Evolutionary conservation across 2,888 invertebrate genomes (phyloP).

Genomic region (Drosophila stalkeri): DNA sequence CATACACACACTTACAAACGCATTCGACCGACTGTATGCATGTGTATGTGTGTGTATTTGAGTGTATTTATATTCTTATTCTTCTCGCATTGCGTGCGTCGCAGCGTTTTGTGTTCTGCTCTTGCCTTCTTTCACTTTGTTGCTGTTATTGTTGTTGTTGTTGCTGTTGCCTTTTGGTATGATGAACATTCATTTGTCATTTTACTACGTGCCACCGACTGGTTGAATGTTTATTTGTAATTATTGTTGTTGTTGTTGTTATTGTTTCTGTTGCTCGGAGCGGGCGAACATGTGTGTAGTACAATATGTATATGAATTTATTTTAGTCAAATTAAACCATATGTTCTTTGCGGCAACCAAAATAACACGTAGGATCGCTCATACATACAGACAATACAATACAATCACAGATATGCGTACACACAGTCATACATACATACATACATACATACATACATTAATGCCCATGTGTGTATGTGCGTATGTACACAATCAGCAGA

Average conservation of each 20-base stretch:
- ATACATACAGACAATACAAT: slow-evolving; percentile 10
- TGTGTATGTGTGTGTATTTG: slow-evolving; percentile 15
- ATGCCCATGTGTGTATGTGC: slow-evolving; percentile 4
- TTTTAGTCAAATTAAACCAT: slow-evolving; percentile 74
- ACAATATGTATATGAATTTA: slow-evolving; percentile 63
- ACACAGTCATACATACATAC: not conserved
- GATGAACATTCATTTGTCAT: slow-evolving; percentile 80
- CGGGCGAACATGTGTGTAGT: slow-evolving; percentile 66
- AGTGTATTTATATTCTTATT: slow-evolving; percentile 58
- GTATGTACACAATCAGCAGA: slow-evolving; percentile 55
- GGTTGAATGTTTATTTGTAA: slow-evolving; percentile 74
- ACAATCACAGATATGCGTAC: not conserved
- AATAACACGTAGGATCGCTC: slow-evolving; percentile 77
- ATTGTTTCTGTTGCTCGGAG: slow-evolving; percentile 34
- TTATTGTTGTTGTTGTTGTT: slow-evolving; percentile 48
- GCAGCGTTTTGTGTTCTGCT: slow-evolving; percentile 44
- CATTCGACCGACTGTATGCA: not conserved
- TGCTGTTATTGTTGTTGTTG: slow-evolving; percentile 32
- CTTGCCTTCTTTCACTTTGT: slow-evolving; percentile 50
- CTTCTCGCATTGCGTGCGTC: slow-evolving; percentile 69
- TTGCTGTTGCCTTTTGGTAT: slow-evolving; percentile 39
- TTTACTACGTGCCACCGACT: slow-evolving; percentile 80
- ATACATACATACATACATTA: not conserved
- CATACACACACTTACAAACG: slow-evolving; percentile 6
- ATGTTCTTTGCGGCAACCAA: slow-evolving; percentile 72